Evolutionary conservation across 1,140 invertebrate genomes (phyloP), one percentile per base, ranked within the genome.

Genomic region (Chironomus striatipennis): DNA sequence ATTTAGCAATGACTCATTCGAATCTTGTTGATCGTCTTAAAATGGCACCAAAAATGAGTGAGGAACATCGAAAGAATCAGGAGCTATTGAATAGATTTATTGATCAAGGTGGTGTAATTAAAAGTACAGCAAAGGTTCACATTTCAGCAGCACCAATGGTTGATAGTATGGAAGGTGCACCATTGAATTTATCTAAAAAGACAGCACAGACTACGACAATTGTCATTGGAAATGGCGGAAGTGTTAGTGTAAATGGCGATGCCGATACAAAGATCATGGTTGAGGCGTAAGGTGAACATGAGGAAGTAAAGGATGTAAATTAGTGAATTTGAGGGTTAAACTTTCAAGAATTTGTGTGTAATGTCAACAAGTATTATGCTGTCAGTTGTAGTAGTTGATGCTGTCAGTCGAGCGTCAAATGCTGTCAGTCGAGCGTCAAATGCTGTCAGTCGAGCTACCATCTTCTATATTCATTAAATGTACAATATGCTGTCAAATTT

Each of bases 61-160:
- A 70, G 9, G 65, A 70, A 70, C 65, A 70, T 18, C 65, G 65
- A 70, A 70, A 70, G 18, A 70, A 70, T 70, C 65, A 70, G 18
- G 65, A 70, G 10, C 65, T 70, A 7, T 17, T 70, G 17, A 70
- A 70, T 70, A 17, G 65, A 7, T 70, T 70, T 17, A 70, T 70
- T 70, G 65, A 70, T 18, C 65, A 70, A 70, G 65, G 65, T 20
- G 65, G 65, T 21, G 65, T 70, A 0, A 70, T 70, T 20, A 70
- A 70, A 20, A 21, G 17, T 18, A 70, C 20, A 5, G 65, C 65
- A 70, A 70, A 70, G 18, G 65, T 70, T 18, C 65, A 70, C 17
- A 70, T 70, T 70, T 18, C 65, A 7, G 65, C 65, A 3, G 47
- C 47, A 57, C 47, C 47, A 57, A 57, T 57, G 47, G 18, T 70